Evolutionary conservation across 1,140 invertebrate species (phyloP).

Genomic region (Drosophila watanabei): DNA sequence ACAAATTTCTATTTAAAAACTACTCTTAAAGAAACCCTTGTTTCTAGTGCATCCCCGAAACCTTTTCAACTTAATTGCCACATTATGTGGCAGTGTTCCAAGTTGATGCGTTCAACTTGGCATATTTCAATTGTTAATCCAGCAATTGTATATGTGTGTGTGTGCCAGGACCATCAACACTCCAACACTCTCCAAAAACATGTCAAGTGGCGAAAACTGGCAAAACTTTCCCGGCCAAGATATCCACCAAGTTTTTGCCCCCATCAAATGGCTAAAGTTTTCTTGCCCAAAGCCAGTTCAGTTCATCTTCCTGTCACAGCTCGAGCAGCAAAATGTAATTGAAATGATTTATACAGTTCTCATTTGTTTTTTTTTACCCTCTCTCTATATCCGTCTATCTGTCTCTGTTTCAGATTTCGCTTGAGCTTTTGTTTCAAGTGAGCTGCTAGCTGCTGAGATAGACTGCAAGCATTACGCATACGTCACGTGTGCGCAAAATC

Average conservation of each 20-base stretch:
- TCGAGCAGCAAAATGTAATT: conserved; percentile 76
- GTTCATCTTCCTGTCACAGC: conserved; percentile 79
- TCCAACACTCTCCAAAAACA: conserved; percentile 61
- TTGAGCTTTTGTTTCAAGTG: conserved; percentile 13
- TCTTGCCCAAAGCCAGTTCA: conserved; percentile 47
- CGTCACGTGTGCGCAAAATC: conserved; percentile 35
- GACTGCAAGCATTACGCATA: conserved; percentile 41
- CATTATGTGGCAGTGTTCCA: conserved; percentile 54
- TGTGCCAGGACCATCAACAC: conserved; percentile 51
- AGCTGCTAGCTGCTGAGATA: conserved; percentile 1
- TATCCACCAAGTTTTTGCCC: conserved; percentile 54
- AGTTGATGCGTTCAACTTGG: conserved; percentile 52
- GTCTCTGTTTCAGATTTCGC: conserved; percentile 1
- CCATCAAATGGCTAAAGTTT: conserved; percentile 27
- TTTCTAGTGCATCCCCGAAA: conserved; percentile 19
- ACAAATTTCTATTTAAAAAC: background rate
- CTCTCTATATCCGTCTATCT: background rate
- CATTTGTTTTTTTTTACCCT: conserved; percentile 18
- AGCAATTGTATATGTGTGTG: conserved; percentile 31
- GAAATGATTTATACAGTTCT: conserved; percentile 83
- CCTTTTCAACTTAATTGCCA: conserved; percentile 52
- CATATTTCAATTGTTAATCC: conserved; percentile 57
- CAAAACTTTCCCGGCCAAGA: conserved; percentile 65
- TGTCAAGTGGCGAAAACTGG: conserved; percentile 61
- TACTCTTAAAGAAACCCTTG: background rate